Percentiles rank a stretch among this genome's conserved stretches.
Evolutionary conservation across 2,888 invertebrate genomes (phyloP).

Genomic region (Acrobasis repandana): DNA sequence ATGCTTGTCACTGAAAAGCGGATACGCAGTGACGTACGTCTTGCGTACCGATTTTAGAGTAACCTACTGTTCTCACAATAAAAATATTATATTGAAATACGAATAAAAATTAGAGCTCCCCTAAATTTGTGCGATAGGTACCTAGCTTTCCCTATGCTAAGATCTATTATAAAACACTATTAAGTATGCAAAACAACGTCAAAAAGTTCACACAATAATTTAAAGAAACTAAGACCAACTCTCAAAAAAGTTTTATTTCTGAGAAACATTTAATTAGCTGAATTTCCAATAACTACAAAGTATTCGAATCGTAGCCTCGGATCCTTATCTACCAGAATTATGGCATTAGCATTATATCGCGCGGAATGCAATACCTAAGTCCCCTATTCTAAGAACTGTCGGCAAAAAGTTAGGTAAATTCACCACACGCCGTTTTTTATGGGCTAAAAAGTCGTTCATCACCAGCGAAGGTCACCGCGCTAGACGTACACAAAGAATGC

Average conservation of each 20-base stretch:
- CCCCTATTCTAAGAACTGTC: conserved; percentile 66
- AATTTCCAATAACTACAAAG: conserved; percentile 16
- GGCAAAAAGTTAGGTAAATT: conserved; percentile 80
- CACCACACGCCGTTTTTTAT: conserved; percentile 75
- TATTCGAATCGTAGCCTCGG: conserved; percentile 44
- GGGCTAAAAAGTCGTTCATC: conserved; percentile 76
- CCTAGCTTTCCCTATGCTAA: too few relatives aligned
- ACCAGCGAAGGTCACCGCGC: conserved; percentile 68
- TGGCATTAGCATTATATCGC: conserved; percentile 67
- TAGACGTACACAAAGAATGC: conserved; percentile 79
- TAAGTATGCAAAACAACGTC: background rate
- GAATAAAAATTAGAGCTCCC: too few relatives aligned
- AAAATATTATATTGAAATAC: too few relatives aligned
- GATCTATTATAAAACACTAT: too few relatives aligned
- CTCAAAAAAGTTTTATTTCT: conserved; percentile 7
- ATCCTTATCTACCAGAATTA: conserved; percentile 73
- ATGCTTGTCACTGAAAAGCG: too few relatives aligned
- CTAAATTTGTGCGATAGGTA: too few relatives aligned
- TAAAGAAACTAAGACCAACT: background rate
- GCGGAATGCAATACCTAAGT: conserved; percentile 69
- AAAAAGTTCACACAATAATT: background rate
- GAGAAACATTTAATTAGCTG: conserved; percentile 20
- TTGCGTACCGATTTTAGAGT: too few relatives aligned
- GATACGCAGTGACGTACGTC: too few relatives aligned
- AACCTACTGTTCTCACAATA: too few relatives aligned